Conservation (phyloP, 2,113 vertebrate genomes). For the Oreotrochilus melanogaster region DNA sequence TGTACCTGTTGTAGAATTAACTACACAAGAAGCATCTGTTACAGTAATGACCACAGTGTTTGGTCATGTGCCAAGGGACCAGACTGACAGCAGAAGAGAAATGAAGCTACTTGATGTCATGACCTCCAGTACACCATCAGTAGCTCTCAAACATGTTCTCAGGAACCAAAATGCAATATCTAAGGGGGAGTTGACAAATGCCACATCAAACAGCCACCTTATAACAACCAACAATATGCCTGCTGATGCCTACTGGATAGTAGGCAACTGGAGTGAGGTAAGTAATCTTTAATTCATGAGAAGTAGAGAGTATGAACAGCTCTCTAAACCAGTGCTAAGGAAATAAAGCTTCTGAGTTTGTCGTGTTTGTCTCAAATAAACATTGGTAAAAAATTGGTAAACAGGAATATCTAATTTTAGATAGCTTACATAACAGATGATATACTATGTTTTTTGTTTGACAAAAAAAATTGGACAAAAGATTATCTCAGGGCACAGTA, state of each 20-base stretch:
- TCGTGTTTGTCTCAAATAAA: not conserved
- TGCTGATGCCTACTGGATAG: constrained; percentile 81
- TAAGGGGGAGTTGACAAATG: constrained; percentile 16
- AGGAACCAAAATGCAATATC: constrained; percentile 26
- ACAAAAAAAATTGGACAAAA: too few relatives aligned
- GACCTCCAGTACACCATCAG: not conserved
- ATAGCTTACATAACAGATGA: not conserved
- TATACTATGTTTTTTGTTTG: too few relatives aligned
- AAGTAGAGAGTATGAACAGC: not conserved
- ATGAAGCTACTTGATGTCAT: not conserved
- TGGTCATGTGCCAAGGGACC: not conserved
- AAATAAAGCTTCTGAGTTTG: not conserved
- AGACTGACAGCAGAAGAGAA: not conserved
- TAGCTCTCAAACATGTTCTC: not conserved
- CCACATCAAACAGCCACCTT: constrained; percentile 41
- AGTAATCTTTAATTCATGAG: not conserved
- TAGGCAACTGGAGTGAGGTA: constrained; percentile 85
- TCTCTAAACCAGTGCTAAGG: not conserved
- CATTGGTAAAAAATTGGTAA: too few relatives aligned
- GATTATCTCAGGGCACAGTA: too few relatives aligned
- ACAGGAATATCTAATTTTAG: not conserved
- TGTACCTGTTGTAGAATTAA: not conserved
- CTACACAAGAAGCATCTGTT: not conserved
- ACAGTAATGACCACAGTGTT: not conserved
- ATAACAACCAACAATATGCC: constrained; percentile 20